Conservation (phyloP, 2,113 vertebrate genomes). For the Varanus salvator region DNA sequence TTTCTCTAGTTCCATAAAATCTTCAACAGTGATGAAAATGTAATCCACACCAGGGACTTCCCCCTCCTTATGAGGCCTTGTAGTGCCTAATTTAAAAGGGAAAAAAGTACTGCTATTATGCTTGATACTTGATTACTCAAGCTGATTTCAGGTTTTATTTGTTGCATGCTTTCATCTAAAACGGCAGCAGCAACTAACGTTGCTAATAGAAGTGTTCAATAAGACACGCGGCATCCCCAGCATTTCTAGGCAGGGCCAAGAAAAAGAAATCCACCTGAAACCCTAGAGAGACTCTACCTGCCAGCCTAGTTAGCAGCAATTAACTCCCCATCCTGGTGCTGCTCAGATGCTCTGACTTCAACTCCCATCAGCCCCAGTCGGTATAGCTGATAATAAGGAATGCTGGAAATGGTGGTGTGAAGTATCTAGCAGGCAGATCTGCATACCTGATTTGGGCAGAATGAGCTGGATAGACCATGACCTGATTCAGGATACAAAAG, state of each 20-base stretch:
- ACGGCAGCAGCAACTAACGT: not conserved
- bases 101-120: conserved; percentile 47
- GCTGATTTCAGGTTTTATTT: conserved; percentile 30
- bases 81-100: conserved; percentile 86
- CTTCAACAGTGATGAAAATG: conserved; percentile 96
- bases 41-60: conserved; percentile 99
- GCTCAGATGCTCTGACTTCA: too few species aligned
- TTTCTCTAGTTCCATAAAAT: conserved; percentile 98
- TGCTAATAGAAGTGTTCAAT: conserved; percentile 26
- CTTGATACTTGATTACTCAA: not conserved
- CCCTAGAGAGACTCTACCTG: not conserved
- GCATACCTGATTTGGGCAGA: not conserved
- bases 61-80: conserved; percentile 98
- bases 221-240: not conserved
- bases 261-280: not conserved
- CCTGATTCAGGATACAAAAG: not conserved
- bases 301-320: not conserved
- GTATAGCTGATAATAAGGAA: too few species aligned
- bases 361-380: too few species aligned
- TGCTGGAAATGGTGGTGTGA: too few species aligned
- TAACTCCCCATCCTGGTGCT: not conserved
- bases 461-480: not conserved
- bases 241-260: not conserved
- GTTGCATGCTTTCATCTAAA: conserved; percentile 57
- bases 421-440: too few species aligned